Conservation (phyloP, 2,113 vertebrate species). For the Erythrocercus mccallii region DNA sequence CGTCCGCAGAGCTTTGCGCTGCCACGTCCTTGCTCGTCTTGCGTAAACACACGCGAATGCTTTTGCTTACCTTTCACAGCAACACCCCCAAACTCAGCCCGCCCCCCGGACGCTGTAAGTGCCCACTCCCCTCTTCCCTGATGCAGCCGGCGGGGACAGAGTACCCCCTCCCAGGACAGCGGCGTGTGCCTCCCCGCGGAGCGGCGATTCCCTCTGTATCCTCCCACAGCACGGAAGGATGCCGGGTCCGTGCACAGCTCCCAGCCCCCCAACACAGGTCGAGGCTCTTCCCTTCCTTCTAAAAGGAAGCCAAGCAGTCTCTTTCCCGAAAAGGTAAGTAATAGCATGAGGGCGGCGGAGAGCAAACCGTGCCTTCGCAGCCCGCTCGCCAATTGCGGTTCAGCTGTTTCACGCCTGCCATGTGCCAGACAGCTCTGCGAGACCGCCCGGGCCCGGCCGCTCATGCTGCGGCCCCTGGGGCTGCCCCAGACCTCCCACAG, state of each 20-base stretch:
- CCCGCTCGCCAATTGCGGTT: accelerated
- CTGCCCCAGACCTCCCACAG: neutral
- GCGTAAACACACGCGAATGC: accelerated
- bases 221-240: neutral
- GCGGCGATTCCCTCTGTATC: neutral
- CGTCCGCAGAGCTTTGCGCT: neutral
- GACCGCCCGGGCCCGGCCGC: neutral
- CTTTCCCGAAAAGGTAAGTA: neutral
- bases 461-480: neutral
- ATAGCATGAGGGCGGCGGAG: accelerated
- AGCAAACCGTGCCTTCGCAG: neutral
- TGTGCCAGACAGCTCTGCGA: neutral
- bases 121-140: too few species aligned
- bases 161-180: too few species aligned
- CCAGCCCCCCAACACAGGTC: neutral
- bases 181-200: neutral
- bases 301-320: accelerated
- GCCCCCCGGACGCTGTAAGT: neutral
- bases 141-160: neutral
- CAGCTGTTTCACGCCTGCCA: accelerated
- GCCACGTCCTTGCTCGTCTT: neutral
- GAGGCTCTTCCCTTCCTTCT: neutral
- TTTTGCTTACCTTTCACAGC: neutral
- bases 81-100: neutral
- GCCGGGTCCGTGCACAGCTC: accelerated